Base-by-base conservation (phyloP, 2,888 invertebrate species). In the Xylocampa areola region DNA sequence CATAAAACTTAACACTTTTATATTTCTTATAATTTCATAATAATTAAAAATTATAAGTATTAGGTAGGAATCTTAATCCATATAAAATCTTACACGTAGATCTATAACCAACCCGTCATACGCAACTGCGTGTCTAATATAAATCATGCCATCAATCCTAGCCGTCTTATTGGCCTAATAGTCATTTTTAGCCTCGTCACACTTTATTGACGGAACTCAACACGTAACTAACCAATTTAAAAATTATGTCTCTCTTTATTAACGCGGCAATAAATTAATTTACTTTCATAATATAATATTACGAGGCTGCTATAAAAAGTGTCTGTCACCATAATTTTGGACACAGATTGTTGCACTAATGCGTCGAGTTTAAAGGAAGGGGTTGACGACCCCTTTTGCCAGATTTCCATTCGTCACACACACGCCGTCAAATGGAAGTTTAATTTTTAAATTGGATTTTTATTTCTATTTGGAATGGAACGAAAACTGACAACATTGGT, bases 361-460 rank as follows among this genome's bases (percentile, higher is more conserved):
- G 85, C 82, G 78, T 80, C 76, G 82, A 77, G 77, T 87, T 85
- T 82, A 81, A 86, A 89, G 68, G 73, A 88, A 88, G 88, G 88
- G 92, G 90, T 89, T 87, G 86, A 81, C 81, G 85, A 86, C 82
- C 89, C 92, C 87, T 84, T 87, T 84, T 80, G 81, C 81, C 82
- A 81, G 81, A 82, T 83, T 86, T 83, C 78, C 83, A 90, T 93
- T 92, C 88, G 92, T 91, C 91, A 92, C 92, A 91, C 92, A 92
- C 87, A 80, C 90, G 90, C 77, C 83, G 90, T 84, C 89, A 89
- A 91, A 91, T 90, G 84, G 87, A 85, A 88, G 80, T 92, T 91
- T 87, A 91, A 90, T 89, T 89, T 90, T 89, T 77, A 91, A 92
- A 92, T 91, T 92, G 88, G 86, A 84, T 84, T 90, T 91, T 90